phyloP scores from a whole-genome alignment of 2,113 vertebrate species.

The Abramis brama region DNA sequence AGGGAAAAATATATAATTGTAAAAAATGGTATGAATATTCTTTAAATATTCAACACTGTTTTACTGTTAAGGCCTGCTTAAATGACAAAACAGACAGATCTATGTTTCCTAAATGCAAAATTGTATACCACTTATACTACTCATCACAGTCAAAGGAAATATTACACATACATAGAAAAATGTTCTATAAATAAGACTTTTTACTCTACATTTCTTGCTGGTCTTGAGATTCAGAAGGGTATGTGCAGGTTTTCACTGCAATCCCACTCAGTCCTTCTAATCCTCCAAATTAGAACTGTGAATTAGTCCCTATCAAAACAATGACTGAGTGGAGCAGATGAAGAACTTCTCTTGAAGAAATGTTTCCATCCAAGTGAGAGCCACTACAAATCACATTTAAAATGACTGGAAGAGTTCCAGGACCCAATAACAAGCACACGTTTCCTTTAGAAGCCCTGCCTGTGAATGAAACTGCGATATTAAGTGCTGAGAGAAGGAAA shows the following conservation, averaged over 20 bases:
- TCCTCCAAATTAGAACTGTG: conserved; percentile 42
- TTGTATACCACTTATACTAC: not conserved
- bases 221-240: not conserved
- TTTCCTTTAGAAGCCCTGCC: conserved; percentile 22
- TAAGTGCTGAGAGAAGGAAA: conserved; percentile 24
- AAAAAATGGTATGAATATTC: no score
- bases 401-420: conserved; percentile 30
- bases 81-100: no score
- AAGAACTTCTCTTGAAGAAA: conserved; percentile 1
- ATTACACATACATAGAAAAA: not conserved
- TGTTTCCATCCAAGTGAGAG: conserved; percentile 34
- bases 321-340: not conserved
- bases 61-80: no score
- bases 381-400: conserved; percentile 51
- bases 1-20: not conserved
- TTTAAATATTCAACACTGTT: no score
- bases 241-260: conserved; percentile 42
- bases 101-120: not conserved
- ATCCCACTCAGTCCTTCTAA: conserved; percentile 45
- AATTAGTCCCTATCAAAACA: conserved; percentile 41
- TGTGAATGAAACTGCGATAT: conserved; percentile 27
- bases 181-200: not conserved
- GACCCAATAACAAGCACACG: conserved; percentile 32
- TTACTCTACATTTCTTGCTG: not conserved
- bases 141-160: not conserved